Evolutionary conservation across 2,113 vertebrate species (phyloP).

Genomic region (Indicator maculatus): DNA sequence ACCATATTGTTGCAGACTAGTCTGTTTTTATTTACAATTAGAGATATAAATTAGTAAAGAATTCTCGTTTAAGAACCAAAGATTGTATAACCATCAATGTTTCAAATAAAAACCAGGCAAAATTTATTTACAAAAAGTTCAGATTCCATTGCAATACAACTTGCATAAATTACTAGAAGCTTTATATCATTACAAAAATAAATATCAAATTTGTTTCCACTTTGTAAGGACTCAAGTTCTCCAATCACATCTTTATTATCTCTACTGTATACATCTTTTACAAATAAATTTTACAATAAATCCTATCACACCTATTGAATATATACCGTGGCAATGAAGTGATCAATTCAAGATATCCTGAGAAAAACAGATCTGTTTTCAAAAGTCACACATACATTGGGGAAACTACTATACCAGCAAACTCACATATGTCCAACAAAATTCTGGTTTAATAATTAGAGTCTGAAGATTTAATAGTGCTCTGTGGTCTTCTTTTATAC

Average conservation of each 20-base stretch:
- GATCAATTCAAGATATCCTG: constrained; percentile 92
- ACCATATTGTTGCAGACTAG: constrained; percentile 81
- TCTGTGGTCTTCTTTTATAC: constrained; percentile 82
- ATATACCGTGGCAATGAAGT: constrained; percentile 94
- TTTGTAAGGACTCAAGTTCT: constrained; percentile 92
- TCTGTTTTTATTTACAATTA: constrained; percentile 97
- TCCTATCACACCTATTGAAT: constrained; percentile 87
- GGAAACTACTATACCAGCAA: constrained; percentile 86
- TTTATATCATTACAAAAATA: constrained; percentile 99
- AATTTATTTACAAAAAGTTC: constrained; percentile 98
- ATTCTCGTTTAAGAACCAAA: constrained; percentile 91
- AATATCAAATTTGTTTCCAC: constrained; percentile 99
- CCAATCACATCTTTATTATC: constrained; percentile 83
- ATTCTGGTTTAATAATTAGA: constrained; percentile 72
- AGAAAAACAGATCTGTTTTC: constrained; percentile 90
- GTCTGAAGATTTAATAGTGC: constrained; percentile 80
- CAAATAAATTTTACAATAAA: constrained; percentile 88
- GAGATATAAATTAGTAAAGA: constrained; percentile 99
- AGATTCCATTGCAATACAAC: constrained; percentile 99
- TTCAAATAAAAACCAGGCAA: constrained; percentile 97
- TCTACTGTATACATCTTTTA: constrained; percentile 87
- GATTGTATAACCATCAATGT: constrained; percentile 90
- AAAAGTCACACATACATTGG: constrained; percentile 89
- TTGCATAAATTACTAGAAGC: constrained; percentile 99
- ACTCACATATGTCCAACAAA: constrained; percentile 80